Evolutionary conservation across 2,113 vertebrate species (phyloP).

Genomic region (Corydoras sp.): DNA sequence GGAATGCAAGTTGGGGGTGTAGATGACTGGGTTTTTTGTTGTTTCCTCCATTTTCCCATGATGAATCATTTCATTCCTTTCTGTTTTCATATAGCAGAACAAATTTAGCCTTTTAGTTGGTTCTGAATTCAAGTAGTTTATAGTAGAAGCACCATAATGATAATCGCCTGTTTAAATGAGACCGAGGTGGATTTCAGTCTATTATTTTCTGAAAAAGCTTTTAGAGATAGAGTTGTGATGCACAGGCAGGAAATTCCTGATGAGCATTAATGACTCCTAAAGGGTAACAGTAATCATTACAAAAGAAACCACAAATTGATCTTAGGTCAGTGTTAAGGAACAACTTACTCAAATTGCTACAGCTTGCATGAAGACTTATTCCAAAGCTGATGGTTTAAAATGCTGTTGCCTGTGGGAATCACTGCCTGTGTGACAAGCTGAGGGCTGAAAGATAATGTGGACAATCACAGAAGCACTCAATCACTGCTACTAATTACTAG

Average conservation of each 20-base stretch:
- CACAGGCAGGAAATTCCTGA: not conserved
- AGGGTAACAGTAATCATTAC: not conserved
- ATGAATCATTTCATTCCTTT: not conserved
- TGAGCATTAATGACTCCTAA: not conserved
- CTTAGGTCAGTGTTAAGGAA: not conserved
- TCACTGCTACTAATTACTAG: not conserved
- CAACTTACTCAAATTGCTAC: not conserved
- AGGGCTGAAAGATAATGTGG: too few species aligned
- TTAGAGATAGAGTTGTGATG: too few species aligned
- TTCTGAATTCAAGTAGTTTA: not conserved
- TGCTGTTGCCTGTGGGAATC: not conserved
- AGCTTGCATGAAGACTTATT: not conserved
- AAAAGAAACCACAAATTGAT: not conserved
- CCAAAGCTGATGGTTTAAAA: too few species aligned
- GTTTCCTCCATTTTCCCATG: slow-evolving; percentile 40
- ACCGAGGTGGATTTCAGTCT: too few species aligned
- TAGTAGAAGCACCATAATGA: not conserved
- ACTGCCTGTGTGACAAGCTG: too few species aligned
- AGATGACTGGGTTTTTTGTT: slow-evolving; percentile 38
- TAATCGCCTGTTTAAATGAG: not conserved
- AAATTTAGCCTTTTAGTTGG: not conserved
- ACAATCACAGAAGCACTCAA: not conserved
- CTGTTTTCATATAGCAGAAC: not conserved
- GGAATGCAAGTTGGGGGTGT: not conserved
- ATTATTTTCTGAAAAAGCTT: too few species aligned